Conservation (phyloP, 2,113 vertebrate species). For the Rhinogobius similis region DNA sequence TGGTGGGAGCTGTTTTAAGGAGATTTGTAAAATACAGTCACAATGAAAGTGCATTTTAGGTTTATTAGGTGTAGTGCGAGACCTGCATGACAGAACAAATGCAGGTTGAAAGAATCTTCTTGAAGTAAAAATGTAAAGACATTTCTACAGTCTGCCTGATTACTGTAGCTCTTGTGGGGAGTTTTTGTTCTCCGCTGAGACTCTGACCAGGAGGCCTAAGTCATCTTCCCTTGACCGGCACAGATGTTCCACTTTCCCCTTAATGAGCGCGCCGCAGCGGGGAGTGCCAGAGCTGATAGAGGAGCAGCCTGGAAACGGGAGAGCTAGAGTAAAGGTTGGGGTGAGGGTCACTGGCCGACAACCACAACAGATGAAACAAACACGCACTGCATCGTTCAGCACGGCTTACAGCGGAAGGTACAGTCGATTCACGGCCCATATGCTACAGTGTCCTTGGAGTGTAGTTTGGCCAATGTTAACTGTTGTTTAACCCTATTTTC, state of each 20-base stretch:
- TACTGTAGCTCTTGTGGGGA: constrained; percentile 28
- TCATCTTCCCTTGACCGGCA: constrained; percentile 62
- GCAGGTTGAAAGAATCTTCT: constrained; percentile 37
- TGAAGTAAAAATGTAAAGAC: constrained; percentile 39
- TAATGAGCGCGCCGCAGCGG: constrained; percentile 69
- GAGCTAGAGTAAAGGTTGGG: constrained; percentile 51
- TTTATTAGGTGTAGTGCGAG: constrained; percentile 54
- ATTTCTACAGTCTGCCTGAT: constrained; percentile 33
- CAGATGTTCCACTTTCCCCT: constrained; percentile 69
- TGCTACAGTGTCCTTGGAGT: constrained; percentile 31
- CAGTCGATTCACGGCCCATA: constrained; percentile 11
- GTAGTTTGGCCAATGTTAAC: background rate
- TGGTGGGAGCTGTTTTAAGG: constrained; percentile 53
- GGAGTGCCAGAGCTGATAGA: constrained; percentile 61
- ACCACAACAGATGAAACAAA: constrained; percentile 65
- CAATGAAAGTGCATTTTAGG: constrained; percentile 57
- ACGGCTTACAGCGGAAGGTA: constrained; percentile 18
- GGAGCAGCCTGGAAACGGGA: constrained; percentile 64
- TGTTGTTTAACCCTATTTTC: background rate
- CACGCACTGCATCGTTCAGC: constrained; percentile 35
- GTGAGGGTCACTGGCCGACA: constrained; percentile 55
- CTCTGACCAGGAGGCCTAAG: constrained; percentile 63
- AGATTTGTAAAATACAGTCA: constrained; percentile 57
- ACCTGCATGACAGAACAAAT: constrained; percentile 55
- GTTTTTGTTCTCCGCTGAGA: constrained; percentile 51